Evolutionary conservation across 2,797 vertebrate genomes (phyloP).

Genomic region (Myoxocephalus aenaeus): DNA sequence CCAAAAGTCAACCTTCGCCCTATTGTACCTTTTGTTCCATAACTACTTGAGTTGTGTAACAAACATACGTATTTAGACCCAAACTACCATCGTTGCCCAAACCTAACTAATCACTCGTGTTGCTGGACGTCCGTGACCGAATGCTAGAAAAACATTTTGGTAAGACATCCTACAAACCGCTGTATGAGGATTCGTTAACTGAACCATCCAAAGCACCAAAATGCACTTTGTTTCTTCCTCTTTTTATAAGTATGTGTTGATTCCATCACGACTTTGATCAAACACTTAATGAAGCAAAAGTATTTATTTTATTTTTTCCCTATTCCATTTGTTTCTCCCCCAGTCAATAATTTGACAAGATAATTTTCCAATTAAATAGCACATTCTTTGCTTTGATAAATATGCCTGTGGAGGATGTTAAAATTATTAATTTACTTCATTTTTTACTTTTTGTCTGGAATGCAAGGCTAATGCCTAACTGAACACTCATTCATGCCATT

Average conservation of each 20-base stretch:
- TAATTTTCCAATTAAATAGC: conserved; percentile 49
- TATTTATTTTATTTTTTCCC: background rate
- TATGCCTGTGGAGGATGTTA: conserved; percentile 20
- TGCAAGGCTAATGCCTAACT: background rate
- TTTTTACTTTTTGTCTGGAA: conserved; percentile 40
- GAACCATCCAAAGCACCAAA: background rate
- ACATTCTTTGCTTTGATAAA: conserved; percentile 38
- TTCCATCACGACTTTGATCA: conserved; percentile 54
- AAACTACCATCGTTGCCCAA: background rate
- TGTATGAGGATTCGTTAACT: background rate
- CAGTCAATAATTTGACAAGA: conserved; percentile 47
- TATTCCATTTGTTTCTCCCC: conserved; percentile 9
- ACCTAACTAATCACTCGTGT: background rate
- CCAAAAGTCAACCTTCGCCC: background rate
- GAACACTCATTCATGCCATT: conserved; percentile 31
- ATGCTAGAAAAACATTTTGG: background rate
- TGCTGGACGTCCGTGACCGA: background rate
- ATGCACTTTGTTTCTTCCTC: background rate
- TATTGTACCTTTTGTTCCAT: background rate
- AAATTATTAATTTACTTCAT: conserved; percentile 52
- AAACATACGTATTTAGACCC: background rate
- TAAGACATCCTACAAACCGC: background rate
- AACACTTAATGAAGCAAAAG: conserved; percentile 52
- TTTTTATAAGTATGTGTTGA: background rate
- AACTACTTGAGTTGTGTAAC: background rate